phyloP scores from a whole-genome alignment of 2,888 invertebrate species.

The Ophioninae sp. region DNA sequence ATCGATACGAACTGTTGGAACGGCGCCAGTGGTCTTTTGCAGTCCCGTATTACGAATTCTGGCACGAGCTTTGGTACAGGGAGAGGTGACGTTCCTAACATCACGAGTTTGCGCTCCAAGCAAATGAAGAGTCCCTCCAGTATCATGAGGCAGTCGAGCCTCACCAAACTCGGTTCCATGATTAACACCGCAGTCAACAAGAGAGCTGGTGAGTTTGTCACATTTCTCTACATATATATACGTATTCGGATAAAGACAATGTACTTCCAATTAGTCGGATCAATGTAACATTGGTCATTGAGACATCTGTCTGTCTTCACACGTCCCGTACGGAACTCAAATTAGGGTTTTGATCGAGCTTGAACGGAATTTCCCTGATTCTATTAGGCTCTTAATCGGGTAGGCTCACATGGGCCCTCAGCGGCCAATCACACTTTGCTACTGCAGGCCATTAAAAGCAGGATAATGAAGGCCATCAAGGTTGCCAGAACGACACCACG shows the following conservation, averaged over 20 bases:
- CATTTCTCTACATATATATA: conserved; percentile 76
- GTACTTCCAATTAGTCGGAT: background rate
- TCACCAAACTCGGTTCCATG: conserved; percentile 85
- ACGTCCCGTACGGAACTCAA: no score
- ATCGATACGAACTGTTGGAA: conserved; percentile 73
- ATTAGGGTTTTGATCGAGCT: no score
- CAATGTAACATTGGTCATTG: no score
- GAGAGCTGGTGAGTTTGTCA: conserved; percentile 81
- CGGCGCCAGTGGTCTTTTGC: conserved; percentile 62
- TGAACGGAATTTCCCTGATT: no score
- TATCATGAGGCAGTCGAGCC: conserved; percentile 85
- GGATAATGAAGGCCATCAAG: no score
- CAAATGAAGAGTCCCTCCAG: conserved; percentile 81
- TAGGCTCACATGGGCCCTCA: no score
- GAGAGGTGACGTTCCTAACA: conserved; percentile 60
- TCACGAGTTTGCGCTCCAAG: conserved; percentile 73
- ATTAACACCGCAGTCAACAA: conserved; percentile 84
- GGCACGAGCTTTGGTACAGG: conserved; percentile 66
- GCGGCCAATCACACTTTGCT: no score
- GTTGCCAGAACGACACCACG: no score
- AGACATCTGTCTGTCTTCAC: no score
- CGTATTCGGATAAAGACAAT: background rate
- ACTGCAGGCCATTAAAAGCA: no score
- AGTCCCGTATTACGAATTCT: conserved; percentile 66
- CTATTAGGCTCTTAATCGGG: no score